phyloP scores from a whole-genome alignment of 92 coral and sea anemone species.

The Anthopleura xanthogrammica region DNA sequence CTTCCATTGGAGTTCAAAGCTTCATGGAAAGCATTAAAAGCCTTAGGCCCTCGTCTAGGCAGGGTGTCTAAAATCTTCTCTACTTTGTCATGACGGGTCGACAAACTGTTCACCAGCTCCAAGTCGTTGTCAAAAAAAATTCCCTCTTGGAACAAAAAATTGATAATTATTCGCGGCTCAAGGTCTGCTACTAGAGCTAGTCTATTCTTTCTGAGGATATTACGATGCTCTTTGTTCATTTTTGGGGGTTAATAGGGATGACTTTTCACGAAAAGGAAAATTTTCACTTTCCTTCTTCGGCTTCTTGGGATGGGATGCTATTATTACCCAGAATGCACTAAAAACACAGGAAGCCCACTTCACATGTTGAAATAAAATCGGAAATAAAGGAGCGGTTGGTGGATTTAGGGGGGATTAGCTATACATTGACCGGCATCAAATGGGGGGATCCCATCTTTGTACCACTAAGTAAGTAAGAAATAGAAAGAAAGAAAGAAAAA shows the following conservation, averaged over 20 bases:
- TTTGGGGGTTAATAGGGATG: neutral
- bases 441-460: no score
- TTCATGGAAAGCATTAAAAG: slow-evolving; percentile 70
- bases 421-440: no score
- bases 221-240: slow-evolving; percentile 58
- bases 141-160: slow-evolving; percentile 72
- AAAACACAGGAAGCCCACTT: slow-evolving; percentile 30
- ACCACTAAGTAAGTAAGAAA: no score
- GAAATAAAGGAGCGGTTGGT: neutral
- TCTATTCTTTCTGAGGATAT: slow-evolving; percentile 72
- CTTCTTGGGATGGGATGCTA: no score
- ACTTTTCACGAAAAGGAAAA: neutral
- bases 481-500: neutral
- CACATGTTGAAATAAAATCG: neutral
- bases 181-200: slow-evolving; percentile 60
- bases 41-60: slow-evolving; percentile 78
- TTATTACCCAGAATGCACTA: slow-evolving; percentile 4
- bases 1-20: slow-evolving; percentile 63
- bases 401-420: no score
- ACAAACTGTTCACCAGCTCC: slow-evolving; percentile 54
- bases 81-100: slow-evolving; percentile 62
- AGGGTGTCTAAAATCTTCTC: slow-evolving; percentile 73
- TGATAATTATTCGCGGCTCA: slow-evolving; percentile 65
- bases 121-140: slow-evolving; percentile 64
- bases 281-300: neutral